These are phyloP conservation scores for Gymnopithys bicolor DNA, from an alignment of 2,797 vertebrate genomes.

Conservation along the genomic window DNA sequence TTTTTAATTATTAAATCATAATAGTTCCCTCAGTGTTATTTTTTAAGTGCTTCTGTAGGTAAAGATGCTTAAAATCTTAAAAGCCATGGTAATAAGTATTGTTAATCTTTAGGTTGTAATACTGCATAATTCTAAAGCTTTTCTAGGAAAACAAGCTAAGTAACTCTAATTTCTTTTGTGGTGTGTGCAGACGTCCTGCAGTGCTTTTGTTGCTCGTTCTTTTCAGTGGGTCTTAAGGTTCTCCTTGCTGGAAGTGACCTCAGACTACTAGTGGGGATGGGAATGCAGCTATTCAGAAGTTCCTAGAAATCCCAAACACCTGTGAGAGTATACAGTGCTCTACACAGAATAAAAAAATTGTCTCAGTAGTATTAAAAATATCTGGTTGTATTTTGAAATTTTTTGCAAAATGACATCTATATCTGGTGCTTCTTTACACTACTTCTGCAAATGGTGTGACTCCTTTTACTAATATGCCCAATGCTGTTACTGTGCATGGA, in stretches of 20 bases:
- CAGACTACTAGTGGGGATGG: not conserved
- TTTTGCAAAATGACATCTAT: not conserved
- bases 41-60: not conserved
- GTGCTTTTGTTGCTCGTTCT: not conserved
- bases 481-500: not conserved
- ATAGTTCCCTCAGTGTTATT: not conserved
- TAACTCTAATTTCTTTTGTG: not conserved
- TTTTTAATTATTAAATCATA: not conserved
- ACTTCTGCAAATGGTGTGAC: not conserved
- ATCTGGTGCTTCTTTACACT: not conserved
- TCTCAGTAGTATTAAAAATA: constrained; percentile 24
- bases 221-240: constrained; percentile 11
- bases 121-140: not conserved
- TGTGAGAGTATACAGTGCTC: not conserved
- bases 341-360: not conserved
- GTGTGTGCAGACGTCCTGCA: not conserved
- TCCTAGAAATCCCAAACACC: constrained; percentile 4
- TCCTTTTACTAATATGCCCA: not conserved
- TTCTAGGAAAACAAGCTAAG: not conserved
- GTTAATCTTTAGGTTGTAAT: not conserved
- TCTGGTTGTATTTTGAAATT: not conserved
- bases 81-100: not conserved
- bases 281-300: constrained; percentile 23
- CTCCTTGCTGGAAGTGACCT: not conserved
- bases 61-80: not conserved